Evolutionary conservation across 1,140 invertebrate species (phyloP).

Genomic region (Eupeodes corollae): DNA sequence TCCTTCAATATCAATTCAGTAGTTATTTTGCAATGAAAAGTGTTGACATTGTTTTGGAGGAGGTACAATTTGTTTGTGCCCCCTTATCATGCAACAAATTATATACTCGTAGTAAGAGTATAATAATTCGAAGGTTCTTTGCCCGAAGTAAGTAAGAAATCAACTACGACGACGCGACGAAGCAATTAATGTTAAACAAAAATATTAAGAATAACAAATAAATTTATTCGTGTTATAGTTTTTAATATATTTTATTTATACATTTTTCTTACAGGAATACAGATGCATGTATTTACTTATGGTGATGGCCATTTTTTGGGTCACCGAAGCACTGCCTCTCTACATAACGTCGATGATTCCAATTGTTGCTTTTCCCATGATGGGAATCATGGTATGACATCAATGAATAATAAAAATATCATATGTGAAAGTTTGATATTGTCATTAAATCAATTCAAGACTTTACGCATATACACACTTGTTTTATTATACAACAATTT

Average conservation of each 20-base stretch:
- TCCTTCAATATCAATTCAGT: neutral
- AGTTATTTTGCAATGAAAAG: neutral
- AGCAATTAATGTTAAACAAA: too few relatives aligned
- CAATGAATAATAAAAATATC: too few relatives aligned
- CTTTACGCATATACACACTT: too few relatives aligned
- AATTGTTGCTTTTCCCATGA: conserved; percentile 65
- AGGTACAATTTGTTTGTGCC: neutral
- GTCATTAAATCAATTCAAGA: too few relatives aligned
- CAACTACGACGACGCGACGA: too few relatives aligned
- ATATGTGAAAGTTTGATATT: too few relatives aligned
- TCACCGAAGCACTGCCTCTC: conserved; percentile 68
- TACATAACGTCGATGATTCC: conserved; percentile 73
- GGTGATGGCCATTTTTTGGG: conserved; percentile 77
- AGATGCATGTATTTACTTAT: conserved; percentile 67
- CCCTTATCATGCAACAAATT: neutral
- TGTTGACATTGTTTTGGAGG: neutral
- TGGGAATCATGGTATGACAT: conserved; percentile 48
- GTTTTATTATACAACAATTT: too few relatives aligned
- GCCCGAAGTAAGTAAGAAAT: neutral
- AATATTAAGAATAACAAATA: neutral
- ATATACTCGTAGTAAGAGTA: too few relatives aligned
- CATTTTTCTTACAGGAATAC: conserved; percentile 38
- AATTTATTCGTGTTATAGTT: too few relatives aligned
- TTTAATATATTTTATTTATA: too few relatives aligned
- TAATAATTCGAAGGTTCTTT: neutral